Percentiles rank a stretch among this genome's conserved stretches.
These are phyloP conservation scores for Pomatostomus ruficeps DNA, from an alignment of 2,113 vertebrate genomes.

Conservation along the genomic window DNA sequence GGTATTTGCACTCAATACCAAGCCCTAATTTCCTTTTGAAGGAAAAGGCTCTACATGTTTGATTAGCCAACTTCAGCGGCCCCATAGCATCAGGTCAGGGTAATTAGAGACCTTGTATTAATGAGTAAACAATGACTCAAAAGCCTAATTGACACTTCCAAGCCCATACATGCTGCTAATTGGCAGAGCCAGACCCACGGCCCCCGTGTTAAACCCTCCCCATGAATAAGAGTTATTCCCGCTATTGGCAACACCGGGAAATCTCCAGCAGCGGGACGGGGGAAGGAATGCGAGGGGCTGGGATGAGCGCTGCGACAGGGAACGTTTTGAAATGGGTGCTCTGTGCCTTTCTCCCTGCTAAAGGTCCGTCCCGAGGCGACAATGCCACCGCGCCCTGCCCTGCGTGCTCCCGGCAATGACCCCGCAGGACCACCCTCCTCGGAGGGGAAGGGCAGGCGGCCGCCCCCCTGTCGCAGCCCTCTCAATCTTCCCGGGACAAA, in stretches of 20 bases:
- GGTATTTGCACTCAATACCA: neutral
- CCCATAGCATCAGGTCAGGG: neutral
- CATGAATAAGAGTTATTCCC: neutral
- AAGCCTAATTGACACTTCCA: neutral
- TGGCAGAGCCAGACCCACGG: neutral
- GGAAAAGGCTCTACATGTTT: too few relatives aligned
- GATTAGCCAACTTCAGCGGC: neutral
- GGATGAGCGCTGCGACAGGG: rapidly evolving
- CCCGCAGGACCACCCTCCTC: neutral
- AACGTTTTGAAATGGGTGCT: rapidly evolving
- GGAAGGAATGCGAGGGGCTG: neutral
- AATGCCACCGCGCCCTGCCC: neutral
- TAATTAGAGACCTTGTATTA: conserved; percentile 17
- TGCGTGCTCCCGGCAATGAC: neutral
- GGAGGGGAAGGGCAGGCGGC: neutral
- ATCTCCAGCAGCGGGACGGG: neutral
- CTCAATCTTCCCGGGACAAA: conserved; percentile 41
- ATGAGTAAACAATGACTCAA: neutral
- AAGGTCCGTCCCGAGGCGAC: neutral
- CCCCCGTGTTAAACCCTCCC: neutral
- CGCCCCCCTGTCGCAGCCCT: neutral
- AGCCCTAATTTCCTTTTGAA: neutral
- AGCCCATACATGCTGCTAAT: neutral
- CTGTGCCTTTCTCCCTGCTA: neutral
- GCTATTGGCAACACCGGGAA: rapidly evolving